These are phyloP conservation scores for Pipistrellus nathusii DNA, from an alignment of 2,797 vertebrate species.

Conservation along the genomic window DNA sequence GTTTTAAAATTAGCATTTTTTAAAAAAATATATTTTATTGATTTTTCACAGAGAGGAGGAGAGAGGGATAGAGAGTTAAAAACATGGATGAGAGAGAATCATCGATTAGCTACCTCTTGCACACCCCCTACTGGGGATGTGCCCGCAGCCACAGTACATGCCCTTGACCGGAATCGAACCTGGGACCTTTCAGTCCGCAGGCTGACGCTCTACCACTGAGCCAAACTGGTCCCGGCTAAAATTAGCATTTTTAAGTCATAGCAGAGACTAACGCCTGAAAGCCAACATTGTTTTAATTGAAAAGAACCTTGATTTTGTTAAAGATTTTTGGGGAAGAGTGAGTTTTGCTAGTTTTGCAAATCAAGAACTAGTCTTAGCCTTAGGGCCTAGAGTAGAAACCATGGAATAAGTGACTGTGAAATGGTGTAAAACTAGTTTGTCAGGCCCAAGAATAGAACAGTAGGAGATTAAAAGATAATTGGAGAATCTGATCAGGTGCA, in stretches of 20 bases:
- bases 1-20: conserved; percentile 35
- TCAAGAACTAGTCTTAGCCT: background rate
- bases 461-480: background rate
- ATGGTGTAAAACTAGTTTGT: background rate
- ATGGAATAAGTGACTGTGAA: background rate
- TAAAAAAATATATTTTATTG: too few species aligned
- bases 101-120: too few species aligned
- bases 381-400: background rate
- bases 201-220: too few species aligned
- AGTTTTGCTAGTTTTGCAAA: background rate
- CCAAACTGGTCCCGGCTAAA: too few species aligned
- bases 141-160: too few species aligned
- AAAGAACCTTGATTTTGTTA: conserved; percentile 18
- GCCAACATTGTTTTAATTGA: background rate
- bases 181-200: too few species aligned
- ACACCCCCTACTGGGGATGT: too few species aligned
- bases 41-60: too few species aligned
- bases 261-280: conserved; percentile 30
- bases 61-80: too few species aligned
- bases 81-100: too few species aligned
- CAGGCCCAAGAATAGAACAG: background rate
- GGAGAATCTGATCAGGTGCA: background rate
- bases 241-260: background rate
- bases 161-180: too few species aligned
- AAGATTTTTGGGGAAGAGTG: background rate